Evolutionary conservation across 2,113 vertebrate genomes (phyloP).

Genomic region (Apaloderma vittatum): DNA sequence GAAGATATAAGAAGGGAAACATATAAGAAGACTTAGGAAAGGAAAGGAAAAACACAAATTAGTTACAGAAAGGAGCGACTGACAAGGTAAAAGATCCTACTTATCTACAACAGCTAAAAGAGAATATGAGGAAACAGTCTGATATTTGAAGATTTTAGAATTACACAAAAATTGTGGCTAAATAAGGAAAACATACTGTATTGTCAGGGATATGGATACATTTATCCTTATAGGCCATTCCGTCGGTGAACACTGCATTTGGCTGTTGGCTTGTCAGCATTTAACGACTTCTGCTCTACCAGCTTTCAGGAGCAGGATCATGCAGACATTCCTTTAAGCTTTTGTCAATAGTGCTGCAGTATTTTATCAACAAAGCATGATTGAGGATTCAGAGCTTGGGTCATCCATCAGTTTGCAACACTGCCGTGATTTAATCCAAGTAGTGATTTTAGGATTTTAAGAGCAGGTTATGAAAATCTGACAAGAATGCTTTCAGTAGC

Average conservation of each 20-base stretch:
- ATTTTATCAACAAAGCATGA: background rate
- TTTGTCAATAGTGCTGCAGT: background rate
- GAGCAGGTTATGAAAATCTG: background rate
- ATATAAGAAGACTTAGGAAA: background rate
- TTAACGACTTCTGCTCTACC: background rate
- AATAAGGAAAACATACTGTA: background rate
- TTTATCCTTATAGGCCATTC: accelerated
- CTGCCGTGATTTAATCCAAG: background rate
- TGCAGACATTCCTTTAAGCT: background rate
- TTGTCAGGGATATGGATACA: background rate
- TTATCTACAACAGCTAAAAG: background rate
- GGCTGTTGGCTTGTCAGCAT: background rate
- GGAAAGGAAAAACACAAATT: background rate
- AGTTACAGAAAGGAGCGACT: background rate
- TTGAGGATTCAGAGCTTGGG: background rate
- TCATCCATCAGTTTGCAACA: background rate
- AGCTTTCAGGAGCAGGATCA: background rate
- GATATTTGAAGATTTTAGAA: background rate
- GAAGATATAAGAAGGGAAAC: background rate
- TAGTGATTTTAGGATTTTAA: background rate
- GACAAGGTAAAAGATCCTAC: background rate
- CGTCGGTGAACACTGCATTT: background rate
- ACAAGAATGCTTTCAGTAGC: background rate
- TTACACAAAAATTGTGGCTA: background rate
- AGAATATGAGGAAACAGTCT: background rate